Percentiles rank a stretch among this genome's conserved stretches.
Evolutionary conservation across 2,888 invertebrate genomes (phyloP).

Genomic region (Leucozona laternaria): DNA sequence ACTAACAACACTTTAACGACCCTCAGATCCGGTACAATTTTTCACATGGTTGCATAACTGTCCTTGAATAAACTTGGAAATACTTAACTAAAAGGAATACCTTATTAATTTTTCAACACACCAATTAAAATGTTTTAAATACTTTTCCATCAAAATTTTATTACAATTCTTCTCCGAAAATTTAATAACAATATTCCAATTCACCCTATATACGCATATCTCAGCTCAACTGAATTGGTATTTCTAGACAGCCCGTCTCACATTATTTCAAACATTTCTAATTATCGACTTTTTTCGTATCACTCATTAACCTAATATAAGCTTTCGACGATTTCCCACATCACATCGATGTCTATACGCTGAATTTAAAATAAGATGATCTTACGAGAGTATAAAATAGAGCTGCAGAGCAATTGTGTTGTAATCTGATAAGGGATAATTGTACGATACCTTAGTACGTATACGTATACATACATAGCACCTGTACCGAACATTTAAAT

Average conservation of each 20-base stretch:
- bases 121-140: conserved; percentile 13
- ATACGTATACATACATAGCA: background rate
- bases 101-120: background rate
- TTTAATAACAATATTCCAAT: background rate
- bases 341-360: background rate
- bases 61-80: background rate
- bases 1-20: no score
- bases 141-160: background rate
- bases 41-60: background rate
- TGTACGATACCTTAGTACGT: background rate
- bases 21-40: no score
- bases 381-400: background rate
- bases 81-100: background rate
- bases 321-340: conserved; percentile 11
- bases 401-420: conserved; percentile 12
- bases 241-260: background rate
- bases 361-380: conserved; percentile 11
- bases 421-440: conserved; percentile 34
- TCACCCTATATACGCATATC: no score
- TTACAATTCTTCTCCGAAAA: background rate
- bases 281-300: background rate
- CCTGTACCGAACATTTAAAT: conserved; percentile 3
- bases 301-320: background rate
- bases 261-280: background rate
- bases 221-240: background rate